Evolutionary conservation across 1,140 invertebrate species (phyloP).

Genomic region (Oedothorax gibbosus): DNA sequence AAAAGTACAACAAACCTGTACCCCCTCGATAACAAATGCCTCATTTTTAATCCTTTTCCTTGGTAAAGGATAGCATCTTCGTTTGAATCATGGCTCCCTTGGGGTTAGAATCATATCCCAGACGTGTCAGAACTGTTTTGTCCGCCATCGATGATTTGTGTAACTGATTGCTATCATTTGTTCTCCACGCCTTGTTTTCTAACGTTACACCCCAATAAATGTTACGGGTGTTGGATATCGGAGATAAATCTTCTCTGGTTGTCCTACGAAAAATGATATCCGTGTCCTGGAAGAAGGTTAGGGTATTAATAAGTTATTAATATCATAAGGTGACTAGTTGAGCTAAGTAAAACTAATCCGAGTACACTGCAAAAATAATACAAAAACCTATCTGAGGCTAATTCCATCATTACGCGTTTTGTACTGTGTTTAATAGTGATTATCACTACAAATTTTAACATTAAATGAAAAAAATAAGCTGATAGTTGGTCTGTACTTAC

Average conservation of each 20-base stretch:
- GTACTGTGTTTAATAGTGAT: too few species aligned
- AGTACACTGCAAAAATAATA: too few species aligned
- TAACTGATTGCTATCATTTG: slow-evolving; percentile 47
- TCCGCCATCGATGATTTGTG: slow-evolving; percentile 39
- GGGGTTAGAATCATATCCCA: slow-evolving; percentile 2
- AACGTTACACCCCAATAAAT: slow-evolving; percentile 47
- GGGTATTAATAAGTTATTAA: too few species aligned
- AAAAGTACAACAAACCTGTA: background rate
- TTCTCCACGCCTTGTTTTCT: slow-evolving; percentile 44
- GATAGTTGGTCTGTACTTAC: too few species aligned
- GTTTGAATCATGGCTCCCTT: slow-evolving; percentile 23
- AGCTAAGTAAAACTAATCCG: too few species aligned
- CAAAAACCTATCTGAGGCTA: too few species aligned
- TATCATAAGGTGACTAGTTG: too few species aligned
- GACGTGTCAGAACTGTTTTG: slow-evolving; percentile 43
- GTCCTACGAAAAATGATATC: background rate
- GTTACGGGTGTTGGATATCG: slow-evolving; percentile 3
- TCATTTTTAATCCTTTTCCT: slow-evolving; percentile 1
- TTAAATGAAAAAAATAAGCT: too few species aligned
- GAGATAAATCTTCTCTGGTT: background rate
- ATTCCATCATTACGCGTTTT: too few species aligned
- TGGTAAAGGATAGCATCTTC: slow-evolving; percentile 9
- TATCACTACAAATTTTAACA: too few species aligned
- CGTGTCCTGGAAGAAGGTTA: background rate
- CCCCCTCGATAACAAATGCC: slow-evolving; percentile 24